Evolutionary conservation across 2,113 vertebrate species (phyloP), one percentile per base, ranked within the genome.

Genomic region (Pholis gunnellus): DNA sequence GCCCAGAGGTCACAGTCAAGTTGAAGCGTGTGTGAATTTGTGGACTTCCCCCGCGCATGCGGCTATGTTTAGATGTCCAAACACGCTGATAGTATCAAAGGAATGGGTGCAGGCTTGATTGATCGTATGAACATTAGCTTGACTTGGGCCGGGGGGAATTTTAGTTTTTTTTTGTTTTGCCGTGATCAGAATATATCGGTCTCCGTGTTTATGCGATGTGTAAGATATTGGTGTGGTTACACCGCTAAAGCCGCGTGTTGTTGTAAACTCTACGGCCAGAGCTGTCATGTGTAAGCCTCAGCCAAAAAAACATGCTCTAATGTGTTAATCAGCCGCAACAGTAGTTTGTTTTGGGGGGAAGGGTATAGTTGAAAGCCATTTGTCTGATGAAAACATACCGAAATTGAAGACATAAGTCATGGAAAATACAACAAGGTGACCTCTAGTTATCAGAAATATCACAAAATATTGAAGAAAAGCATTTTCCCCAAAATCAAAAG

Each of bases 11-110:
- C 90, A 85, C 72, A 52, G 78, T 48, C 65, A 66, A 80, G 72
- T 77, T 72, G 72, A 74, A 75, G 75, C 54, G 78, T 75, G 42
- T 64, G 68, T 69, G 65, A 44, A 40, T 72, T 13, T 31, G 72
- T 74, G 78, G 56, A 83, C 78, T 82, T 86, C 81, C 81, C 81
- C 67, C 29, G 6, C 78, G 73, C 79, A 65, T 71, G 75, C 61
- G 22, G 73, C 83, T 89, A 84, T 90, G 81, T 91, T 89, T 89
- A 88, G 83, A 88, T 57, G 70, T 73, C 73, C 71, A 80, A 74
- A 79, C 87, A 54, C 63, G 4, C 78, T 56, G 78, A 88, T 87
- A 44, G 38, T 87, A 85, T 88, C 87, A 87, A 74, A 79, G 75
- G 52, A 72, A 59, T 70, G 61, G 29, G n/a, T 56, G 68, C 40